These are phyloP conservation scores for Mellilla xanthometata DNA, from an alignment of 2,888 invertebrate species.

Conservation along the genomic window DNA sequence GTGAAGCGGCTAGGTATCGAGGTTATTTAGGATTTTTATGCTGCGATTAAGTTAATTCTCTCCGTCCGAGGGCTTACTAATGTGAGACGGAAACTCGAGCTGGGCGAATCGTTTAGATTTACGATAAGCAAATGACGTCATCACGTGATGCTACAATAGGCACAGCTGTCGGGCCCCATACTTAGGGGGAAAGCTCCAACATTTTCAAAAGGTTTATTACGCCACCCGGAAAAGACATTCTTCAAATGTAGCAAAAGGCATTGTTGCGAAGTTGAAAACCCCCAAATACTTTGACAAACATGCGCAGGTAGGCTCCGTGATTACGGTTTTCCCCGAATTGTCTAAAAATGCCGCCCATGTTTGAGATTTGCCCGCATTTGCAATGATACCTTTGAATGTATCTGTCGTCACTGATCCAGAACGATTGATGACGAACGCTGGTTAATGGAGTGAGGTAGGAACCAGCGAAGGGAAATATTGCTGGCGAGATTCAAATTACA, in stretches of 20 bases:
- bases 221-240: background rate
- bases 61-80: slow-evolving; percentile 53
- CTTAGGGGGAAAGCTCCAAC: background rate
- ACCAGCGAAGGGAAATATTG: slow-evolving; percentile 19
- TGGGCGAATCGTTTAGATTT: slow-evolving; percentile 56
- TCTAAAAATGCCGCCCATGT: slow-evolving; percentile 5
- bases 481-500: slow-evolving; percentile 12
- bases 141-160: slow-evolving; percentile 42
- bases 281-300: slow-evolving; percentile 2
- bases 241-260: background rate
- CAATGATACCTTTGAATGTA: slow-evolving; percentile 22
- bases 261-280: slow-evolving; percentile 1
- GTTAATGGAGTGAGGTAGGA: slow-evolving; percentile 20
- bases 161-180: slow-evolving; percentile 1
- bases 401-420: slow-evolving; percentile 19
- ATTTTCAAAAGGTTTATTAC: slow-evolving; percentile 2
- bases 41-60: slow-evolving; percentile 31
- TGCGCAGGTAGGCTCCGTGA: slow-evolving; percentile 5
- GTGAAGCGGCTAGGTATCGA: slow-evolving; percentile 1
- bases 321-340: slow-evolving; percentile 12
- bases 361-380: slow-evolving; percentile 16
- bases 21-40: slow-evolving; percentile 16
- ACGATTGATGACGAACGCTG: slow-evolving; percentile 19
- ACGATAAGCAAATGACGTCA: slow-evolving; percentile 65
- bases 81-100: slow-evolving; percentile 56